Conservation (phyloP, 1,140 invertebrate species). For the Heliconius hewitsoni region DNA sequence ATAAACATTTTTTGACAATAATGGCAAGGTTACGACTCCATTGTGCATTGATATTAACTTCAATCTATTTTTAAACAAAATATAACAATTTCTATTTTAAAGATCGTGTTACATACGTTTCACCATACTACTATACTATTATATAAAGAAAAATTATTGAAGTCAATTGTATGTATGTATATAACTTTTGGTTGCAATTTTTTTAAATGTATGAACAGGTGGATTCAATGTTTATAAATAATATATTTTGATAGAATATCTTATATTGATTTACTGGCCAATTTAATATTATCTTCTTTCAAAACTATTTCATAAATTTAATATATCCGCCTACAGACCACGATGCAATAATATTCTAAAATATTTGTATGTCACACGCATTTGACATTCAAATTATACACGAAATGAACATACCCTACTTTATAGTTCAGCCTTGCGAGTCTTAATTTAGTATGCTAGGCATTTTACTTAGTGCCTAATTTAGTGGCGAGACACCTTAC, state of each 20-base stretch:
- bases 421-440: conserved; percentile 16
- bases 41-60: not conserved
- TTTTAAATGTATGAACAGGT: not conserved
- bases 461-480: not conserved
- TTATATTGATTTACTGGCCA: not conserved
- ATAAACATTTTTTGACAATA: conserved; percentile 3
- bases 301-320: not conserved
- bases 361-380: not conserved
- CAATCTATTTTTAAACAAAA: not conserved
- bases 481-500: not conserved
- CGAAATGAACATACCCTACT: not conserved
- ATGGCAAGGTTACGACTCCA: not conserved
- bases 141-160: not conserved
- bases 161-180: conserved; percentile 5
- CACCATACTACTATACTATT: not conserved
- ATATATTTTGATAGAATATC: not conserved
- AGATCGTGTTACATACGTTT: not conserved
- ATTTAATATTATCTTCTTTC: not conserved
- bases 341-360: conserved; percentile 20
- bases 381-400: not conserved
- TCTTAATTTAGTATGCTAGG: conserved; percentile 7
- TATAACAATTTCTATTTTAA: not conserved
- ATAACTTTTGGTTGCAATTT: not conserved
- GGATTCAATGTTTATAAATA: not conserved
- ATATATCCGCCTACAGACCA: conserved; percentile 4